Base-by-base conservation (phyloP, 2,888 invertebrate species). In the Tanypteryx hageni region DNA sequence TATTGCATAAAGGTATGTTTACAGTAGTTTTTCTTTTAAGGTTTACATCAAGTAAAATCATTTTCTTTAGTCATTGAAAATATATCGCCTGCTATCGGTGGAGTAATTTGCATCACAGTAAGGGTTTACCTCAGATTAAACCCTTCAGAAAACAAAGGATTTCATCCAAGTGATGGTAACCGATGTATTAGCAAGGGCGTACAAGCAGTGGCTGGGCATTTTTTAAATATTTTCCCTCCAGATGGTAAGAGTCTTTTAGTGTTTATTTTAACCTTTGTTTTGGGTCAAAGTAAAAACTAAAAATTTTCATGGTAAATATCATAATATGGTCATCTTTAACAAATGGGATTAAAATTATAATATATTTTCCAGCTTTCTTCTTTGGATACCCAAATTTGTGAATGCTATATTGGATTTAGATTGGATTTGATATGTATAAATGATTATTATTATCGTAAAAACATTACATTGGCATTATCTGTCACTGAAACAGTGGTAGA, bases 71-170 rank as follows among this genome's bases (percentile, higher is more conserved):
- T 89, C 4, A 7, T 89, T 44, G 61, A 18, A 10, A 44, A 9
- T 16, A 64, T 64, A 44, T 18, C 61, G 9, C 11, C 22, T n/a
- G 10, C 44, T 11, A n/a, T n/a, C 14, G 89, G 64, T 92, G 61
- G 91, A 92, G 44, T 86, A 59, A n/a, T 85, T 86, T 59, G 85
- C 57, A 22, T 91, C 85, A 64, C 56, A 8, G 9, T 76, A 92
- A 64, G 92, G 68, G n/a, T 89, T 57, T n/a, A 82, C 92, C 56
- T 81, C 64, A 59, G 56, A 44, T 8, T 89, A 18, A 89, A 64
- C 44, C 31, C 89, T 64, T 64, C 61, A 56, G 89, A 89, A 64
- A 56, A 18, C 7, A 68, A 44, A 76, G 76, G 76, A 76, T 27
- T 76, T 10, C 76, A 76, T n/a, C 22, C 84, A 13, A 56, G 44